phyloP scores from a whole-genome alignment of 1,140 invertebrate species.

The Lamellibrachia luymesi region DNA sequence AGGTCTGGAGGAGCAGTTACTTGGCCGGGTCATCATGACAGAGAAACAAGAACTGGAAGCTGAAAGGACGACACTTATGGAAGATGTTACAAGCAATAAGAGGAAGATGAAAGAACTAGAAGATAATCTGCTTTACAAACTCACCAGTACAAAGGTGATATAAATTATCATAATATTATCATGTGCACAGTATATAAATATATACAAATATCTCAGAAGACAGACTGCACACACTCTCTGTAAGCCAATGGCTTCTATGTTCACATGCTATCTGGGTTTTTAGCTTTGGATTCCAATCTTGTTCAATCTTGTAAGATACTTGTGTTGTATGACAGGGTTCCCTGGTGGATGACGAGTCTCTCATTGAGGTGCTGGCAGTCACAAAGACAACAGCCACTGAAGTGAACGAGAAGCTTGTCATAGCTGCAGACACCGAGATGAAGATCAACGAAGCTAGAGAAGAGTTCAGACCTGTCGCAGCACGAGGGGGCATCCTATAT shows the following conservation, averaged over 20 bases:
- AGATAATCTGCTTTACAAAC: constrained; percentile 83
- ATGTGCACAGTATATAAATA: not conserved
- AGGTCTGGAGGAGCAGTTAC: constrained; percentile 64
- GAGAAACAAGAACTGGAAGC: constrained; percentile 91
- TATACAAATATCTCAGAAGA: too few relatives aligned
- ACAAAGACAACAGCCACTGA: constrained; percentile 90
- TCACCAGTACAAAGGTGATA: constrained; percentile 82
- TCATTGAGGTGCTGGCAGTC: constrained; percentile 86
- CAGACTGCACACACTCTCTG: too few relatives aligned
- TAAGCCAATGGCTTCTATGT: too few relatives aligned
- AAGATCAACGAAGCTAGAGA: not conserved
- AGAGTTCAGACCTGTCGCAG: constrained; percentile 88
- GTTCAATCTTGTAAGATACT: not conserved
- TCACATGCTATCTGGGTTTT: too few relatives aligned
- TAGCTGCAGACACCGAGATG: not conserved
- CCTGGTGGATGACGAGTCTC: constrained; percentile 90
- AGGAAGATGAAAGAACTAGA: constrained; percentile 93
- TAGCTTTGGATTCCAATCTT: too few relatives aligned
- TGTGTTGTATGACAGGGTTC: constrained; percentile 66
- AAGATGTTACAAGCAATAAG: constrained; percentile 94
- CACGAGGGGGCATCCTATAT: constrained; percentile 89
- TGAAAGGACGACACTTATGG: constrained; percentile 87
- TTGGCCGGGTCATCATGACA: constrained; percentile 93
- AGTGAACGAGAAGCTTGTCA: constrained; percentile 80
- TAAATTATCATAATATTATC: not conserved